phyloP scores from a whole-genome alignment of 2,113 vertebrate genomes.

The Dicrurus megarhynchus region DNA sequence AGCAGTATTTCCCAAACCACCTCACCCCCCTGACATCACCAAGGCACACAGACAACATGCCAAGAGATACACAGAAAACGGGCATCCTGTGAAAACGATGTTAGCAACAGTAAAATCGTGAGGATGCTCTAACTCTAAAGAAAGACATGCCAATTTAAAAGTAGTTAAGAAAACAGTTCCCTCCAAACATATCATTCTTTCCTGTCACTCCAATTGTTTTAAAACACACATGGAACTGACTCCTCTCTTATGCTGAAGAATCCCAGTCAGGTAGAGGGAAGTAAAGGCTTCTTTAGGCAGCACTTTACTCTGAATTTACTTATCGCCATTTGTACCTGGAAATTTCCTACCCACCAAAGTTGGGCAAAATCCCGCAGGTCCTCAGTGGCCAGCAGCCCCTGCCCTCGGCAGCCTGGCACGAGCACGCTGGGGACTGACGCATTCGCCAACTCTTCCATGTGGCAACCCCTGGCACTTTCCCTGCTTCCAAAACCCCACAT shows the following conservation, averaged over 20 bases:
- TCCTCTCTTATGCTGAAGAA: neutral
- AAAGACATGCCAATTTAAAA: neutral
- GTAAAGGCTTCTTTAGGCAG: neutral
- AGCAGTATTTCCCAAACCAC: neutral
- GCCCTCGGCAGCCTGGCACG: fast-evolving
- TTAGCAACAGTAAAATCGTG: neutral
- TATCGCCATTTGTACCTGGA: neutral
- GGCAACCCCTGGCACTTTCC: neutral
- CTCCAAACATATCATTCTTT: neutral
- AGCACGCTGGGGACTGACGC: fast-evolving
- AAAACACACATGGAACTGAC: fast-evolving
- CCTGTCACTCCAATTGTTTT: neutral
- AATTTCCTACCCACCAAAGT: fast-evolving
- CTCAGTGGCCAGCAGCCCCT: neutral
- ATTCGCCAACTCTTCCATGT: fast-evolving
- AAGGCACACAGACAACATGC: neutral
- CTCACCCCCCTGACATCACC: neutral
- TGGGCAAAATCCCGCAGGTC: neutral
- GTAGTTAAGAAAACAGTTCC: neutral
- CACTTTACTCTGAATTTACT: neutral
- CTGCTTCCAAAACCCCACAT: neutral
- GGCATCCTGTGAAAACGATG: neutral
- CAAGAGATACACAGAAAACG: fast-evolving
- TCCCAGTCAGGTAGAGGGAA: neutral
- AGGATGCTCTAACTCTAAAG: neutral